Evolutionary conservation across 2,797 vertebrate species (phyloP).

Genomic region (Periparus ater): DNA sequence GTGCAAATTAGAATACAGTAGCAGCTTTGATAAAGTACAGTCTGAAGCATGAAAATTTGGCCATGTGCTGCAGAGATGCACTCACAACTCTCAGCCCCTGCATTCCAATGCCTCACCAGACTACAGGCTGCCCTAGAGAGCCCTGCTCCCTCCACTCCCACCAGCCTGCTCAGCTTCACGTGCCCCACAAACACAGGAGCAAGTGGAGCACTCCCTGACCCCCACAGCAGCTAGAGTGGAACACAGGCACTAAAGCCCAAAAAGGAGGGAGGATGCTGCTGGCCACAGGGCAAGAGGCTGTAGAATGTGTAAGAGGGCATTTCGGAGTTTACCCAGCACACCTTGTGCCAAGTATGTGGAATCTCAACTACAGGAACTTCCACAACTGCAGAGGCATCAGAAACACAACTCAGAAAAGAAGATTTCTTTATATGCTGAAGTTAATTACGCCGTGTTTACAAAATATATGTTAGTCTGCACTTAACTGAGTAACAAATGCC

Average conservation of each 20-base stretch:
- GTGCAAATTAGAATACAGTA: neutral
- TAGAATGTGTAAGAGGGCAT: accelerated
- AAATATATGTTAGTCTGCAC: neutral
- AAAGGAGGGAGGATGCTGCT: neutral
- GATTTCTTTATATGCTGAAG: neutral
- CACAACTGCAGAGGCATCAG: neutral
- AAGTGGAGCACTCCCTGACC: neutral
- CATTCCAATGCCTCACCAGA: neutral
- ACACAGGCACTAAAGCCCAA: neutral
- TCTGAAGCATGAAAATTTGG: neutral
- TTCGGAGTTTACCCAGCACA: neutral
- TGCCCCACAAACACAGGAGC: neutral
- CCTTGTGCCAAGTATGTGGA: neutral
- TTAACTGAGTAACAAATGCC: neutral
- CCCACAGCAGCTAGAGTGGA: neutral
- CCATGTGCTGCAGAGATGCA: neutral
- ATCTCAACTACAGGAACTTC: neutral
- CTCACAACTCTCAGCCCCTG: neutral
- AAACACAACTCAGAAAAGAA: neutral
- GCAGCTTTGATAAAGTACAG: neutral
- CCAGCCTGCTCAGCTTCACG: neutral
- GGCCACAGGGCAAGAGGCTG: neutral
- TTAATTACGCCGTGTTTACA: neutral
- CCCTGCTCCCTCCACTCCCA: neutral
- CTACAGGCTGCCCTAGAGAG: neutral